Base-by-base conservation (phyloP, 1,140 invertebrate species). In the Pogonognathellus flavescens region DNA sequence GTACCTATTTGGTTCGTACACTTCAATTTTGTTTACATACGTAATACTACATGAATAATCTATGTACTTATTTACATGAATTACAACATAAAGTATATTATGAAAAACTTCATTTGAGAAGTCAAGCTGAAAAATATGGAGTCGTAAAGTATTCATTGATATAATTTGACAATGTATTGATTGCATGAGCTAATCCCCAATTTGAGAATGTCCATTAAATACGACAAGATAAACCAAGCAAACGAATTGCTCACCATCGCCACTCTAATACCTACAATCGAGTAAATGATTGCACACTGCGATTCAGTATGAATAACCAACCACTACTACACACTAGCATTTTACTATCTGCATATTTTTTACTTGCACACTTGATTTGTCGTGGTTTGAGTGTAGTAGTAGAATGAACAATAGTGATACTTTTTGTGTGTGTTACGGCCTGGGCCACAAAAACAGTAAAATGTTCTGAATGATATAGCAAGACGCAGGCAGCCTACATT, bases 211-310 rank as follows among this genome's bases (percentile, higher is more conserved):
- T 72, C 13, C 22, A 31, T 49, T 3, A 72, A 72, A 49, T 72
- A 25, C 16, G n/a, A 25, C 41, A 50, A 49, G 31, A 49, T 31
- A 72, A 49, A 72, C 25, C 25, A 50, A n/a, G 66, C 66, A 72
- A 72, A 72, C 66, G 66, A 72, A 72, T 72, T 72, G 66, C 13
- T 49, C 66, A 72, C 66, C 66, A 72, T 66, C 60, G 9, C 7
- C 6, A 31, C 22, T 10, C 31, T 76, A 76, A 76, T 76, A 41
- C 70, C 25, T 76, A 76, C 70, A 76, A 76, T 76, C 25, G 70
- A 76, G 41, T 76, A 76, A 76, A 76, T 76, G 70, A 76, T 76
- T 76, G 70, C 70, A 76, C 70, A 50, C 31, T 76, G 41, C 31
- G 41, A 1, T 76, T 49, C 70, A 76, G 41, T 1, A 49, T 14